Evolutionary conservation across 2,888 invertebrate species (phyloP), one percentile per base, ranked within the genome.

Genomic region (Bembecia ichneumoniformis): DNA sequence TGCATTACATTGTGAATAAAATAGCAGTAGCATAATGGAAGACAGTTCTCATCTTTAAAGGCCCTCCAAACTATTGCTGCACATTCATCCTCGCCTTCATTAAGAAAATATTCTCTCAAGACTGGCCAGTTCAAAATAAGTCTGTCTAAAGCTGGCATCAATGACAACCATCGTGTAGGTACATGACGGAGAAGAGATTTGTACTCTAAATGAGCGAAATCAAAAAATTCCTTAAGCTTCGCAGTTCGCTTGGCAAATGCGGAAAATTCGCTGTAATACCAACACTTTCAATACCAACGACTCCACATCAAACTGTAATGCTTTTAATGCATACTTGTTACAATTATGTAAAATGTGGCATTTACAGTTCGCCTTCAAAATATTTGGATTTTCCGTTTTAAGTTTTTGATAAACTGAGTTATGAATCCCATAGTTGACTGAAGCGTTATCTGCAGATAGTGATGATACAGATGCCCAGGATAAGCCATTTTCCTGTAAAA

Each of bases 401-500:
- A 43, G 43, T 43, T 43, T 43, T 43, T 43, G 43, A 48, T 43
- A 43, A 43, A 49, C 45, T 48, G 45, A 49, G 49, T 49, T 49
- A 45, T 45, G 44, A 49, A 49, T 1, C 45, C 35, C 45, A 49
- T 45, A 43, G 43, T 13, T 43, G 43, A 43, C 43, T 43, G 43
- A 43, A 43, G 43, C 49, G 46, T 46, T 49, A 46, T 49, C 49
- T 36, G 49, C 49, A 36, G 46, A 46, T 49, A 49, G 49, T 3
- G 43, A 43, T 10, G 43, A 43, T 43, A 43, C 43, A 10, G 47
- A 45, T 51, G 47, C 7, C 47, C 48, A 51, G 45, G 48, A 51
- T 51, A 48, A 51, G 40, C 47, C 51, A 17, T 40, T 51, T 34
- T 51, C 48, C 51, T 48, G 51, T 48, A 46, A 46, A 48, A 48